These are phyloP conservation scores for Heliconius himera DNA, from an alignment of 1,140 invertebrate species.

Conservation along the genomic window DNA sequence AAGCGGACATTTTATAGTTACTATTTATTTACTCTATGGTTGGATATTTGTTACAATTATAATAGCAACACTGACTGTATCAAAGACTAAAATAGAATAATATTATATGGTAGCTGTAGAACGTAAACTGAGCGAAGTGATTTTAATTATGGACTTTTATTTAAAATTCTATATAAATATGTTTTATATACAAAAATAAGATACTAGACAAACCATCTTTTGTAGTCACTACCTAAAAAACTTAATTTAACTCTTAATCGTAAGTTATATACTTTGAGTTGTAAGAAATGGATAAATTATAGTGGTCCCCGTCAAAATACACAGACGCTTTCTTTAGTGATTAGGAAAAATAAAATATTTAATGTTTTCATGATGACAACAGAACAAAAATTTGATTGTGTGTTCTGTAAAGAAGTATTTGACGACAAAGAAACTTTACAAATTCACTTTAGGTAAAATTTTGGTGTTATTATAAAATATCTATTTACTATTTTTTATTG, in stretches of 20 bases:
- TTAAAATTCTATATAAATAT: background rate
- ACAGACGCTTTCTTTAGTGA: slow-evolving; percentile 22
- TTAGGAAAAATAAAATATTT: slow-evolving; percentile 21
- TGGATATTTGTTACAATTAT: background rate
- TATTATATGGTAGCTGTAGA: background rate
- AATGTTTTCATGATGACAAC: slow-evolving; percentile 54
- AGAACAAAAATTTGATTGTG: slow-evolving; percentile 62
- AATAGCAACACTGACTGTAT: background rate
- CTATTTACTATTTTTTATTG: background rate
- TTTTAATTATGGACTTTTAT: background rate
- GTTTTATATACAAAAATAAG: background rate
- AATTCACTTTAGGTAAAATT: slow-evolving; percentile 73
- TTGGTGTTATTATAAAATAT: background rate
- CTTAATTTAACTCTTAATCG: background rate
- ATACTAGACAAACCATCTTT: background rate
- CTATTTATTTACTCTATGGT: background rate
- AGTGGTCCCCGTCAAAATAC: slow-evolving; percentile 13
- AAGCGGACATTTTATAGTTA: background rate
- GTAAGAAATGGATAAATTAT: slow-evolving; percentile 15
- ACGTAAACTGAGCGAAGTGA: background rate
- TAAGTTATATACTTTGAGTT: background rate
- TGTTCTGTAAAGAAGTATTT: slow-evolving; percentile 74
- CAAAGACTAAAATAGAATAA: background rate
- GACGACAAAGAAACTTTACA: slow-evolving; percentile 68
- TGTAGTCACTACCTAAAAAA: background rate